These are phyloP conservation scores for Lampris incognitus DNA, from an alignment of 2,113 vertebrate species.

Conservation along the genomic window DNA sequence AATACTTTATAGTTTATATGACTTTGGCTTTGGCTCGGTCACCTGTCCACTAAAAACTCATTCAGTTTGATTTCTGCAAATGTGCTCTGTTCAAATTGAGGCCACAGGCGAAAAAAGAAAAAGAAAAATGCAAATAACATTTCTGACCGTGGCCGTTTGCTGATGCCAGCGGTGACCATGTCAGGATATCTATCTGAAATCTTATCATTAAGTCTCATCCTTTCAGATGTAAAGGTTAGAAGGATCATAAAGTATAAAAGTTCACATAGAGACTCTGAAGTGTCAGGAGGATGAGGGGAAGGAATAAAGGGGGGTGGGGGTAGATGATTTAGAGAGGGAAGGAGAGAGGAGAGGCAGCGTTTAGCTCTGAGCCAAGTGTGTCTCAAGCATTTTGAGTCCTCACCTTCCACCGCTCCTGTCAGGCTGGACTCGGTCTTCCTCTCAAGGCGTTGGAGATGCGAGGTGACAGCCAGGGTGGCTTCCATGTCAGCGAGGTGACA, in stretches of 20 bases:
- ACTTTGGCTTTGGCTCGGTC: background rate
- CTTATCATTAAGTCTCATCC: slow-evolving; percentile 16
- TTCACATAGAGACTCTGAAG: slow-evolving; percentile 60
- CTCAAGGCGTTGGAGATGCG: slow-evolving; percentile 68
- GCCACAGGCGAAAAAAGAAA: background rate
- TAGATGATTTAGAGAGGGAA: background rate
- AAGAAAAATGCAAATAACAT: background rate
- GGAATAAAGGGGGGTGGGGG: background rate
- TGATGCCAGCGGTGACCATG: slow-evolving; percentile 6
- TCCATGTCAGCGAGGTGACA: slow-evolving; percentile 80
- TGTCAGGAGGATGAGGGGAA: slow-evolving; percentile 47
- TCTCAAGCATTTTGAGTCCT: slow-evolving; percentile 77
- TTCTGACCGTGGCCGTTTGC: background rate
- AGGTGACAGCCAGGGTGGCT: slow-evolving; percentile 80
- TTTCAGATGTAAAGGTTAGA: slow-evolving; percentile 68
- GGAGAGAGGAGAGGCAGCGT: slow-evolving; percentile 32
- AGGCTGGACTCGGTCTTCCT: slow-evolving; percentile 65
- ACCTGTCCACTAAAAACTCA: slow-evolving; percentile 8
- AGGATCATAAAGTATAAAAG: slow-evolving; percentile 74
- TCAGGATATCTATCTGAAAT: slow-evolving; percentile 19
- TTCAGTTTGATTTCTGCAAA: background rate
- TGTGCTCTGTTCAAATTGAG: background rate
- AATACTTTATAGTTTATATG: background rate
- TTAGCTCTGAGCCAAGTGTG: slow-evolving; percentile 80
- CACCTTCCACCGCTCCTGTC: slow-evolving; percentile 72